Percentiles rank a stretch among this genome's conserved stretches.
phyloP scores from a whole-genome alignment of 92 coral and sea anemone genomes.

The Bergia puertoricense region DNA sequence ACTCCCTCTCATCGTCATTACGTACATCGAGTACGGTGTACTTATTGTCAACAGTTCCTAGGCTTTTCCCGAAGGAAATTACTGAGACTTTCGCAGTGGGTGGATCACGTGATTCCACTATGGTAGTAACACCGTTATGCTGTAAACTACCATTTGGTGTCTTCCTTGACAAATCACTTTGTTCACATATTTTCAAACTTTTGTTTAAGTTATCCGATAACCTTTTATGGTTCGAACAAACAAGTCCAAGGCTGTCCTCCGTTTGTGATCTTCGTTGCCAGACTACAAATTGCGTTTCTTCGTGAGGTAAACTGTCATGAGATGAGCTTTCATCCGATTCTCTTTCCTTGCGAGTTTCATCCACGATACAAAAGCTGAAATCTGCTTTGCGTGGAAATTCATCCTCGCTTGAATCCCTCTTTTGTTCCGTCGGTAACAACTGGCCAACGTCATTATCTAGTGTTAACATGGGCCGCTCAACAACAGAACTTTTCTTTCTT shows the following conservation, averaged over 20 bases:
- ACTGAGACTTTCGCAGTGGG: neutral
- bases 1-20: conserved; percentile 48
- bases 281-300: neutral
- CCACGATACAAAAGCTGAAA: neutral
- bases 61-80: neutral
- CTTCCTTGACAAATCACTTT: neutral
- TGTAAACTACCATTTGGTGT: neutral
- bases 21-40: conserved; percentile 4
- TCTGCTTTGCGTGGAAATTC: conserved; percentile 9
- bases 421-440: neutral
- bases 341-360: neutral
- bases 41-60: conserved; percentile 1
- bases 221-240: neutral
- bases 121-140: neutral
- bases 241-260: neutral
- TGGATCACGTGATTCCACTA: neutral
- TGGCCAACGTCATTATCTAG: neutral
- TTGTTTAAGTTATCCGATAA: neutral
- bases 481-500: conserved; percentile 9
- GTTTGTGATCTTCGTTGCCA: neutral
- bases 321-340: neutral
- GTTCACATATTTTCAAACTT: neutral
- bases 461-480: neutral
- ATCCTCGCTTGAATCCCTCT: neutral
- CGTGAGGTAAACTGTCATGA: neutral